These are phyloP conservation scores for Rhaphigaster nebulosa DNA, from an alignment of 2,888 invertebrate species.

Conservation along the genomic window DNA sequence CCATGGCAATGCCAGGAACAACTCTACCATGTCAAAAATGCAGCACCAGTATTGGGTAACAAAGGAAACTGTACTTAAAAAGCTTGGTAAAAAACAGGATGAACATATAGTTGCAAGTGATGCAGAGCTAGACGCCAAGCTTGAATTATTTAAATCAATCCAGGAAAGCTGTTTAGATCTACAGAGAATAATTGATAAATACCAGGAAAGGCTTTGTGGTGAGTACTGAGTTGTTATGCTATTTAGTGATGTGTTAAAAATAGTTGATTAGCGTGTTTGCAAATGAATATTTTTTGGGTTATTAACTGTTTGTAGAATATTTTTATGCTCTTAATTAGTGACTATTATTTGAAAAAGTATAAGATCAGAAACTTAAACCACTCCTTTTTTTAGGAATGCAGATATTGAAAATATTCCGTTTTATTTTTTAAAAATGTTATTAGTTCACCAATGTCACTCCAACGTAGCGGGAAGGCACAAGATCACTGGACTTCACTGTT, in stretches of 20 bases:
- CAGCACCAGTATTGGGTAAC: conserved; percentile 99
- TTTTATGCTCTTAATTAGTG: not conserved
- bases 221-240: conserved; percentile 67
- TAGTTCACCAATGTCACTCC: too few relatives aligned
- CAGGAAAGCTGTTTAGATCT: conserved; percentile 90
- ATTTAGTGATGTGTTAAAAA: not conserved
- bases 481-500: too few relatives aligned
- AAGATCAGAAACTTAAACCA: not conserved
- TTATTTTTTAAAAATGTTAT: too few relatives aligned
- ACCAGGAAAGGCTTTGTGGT: conserved; percentile 92
- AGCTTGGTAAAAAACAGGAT: conserved; percentile 96
- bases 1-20: conserved; percentile 56
- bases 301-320: not conserved
- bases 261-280: not conserved
- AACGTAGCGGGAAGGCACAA: too few relatives aligned
- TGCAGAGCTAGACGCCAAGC: conserved; percentile 95
- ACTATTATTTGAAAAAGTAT: not conserved
- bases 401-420: not conserved
- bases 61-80: conserved; percentile 93
- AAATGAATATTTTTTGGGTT: not conserved
- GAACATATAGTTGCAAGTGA: conserved; percentile 97
- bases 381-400: not conserved
- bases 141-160: conserved; percentile 93
- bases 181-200: conserved; percentile 90
- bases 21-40: conserved; percentile 76